A percentile compares a stretch with the other conserved stretches of the same genome.
These are phyloP conservation scores for Gobiocypris rarus DNA, from an alignment of 2,113 vertebrate species.

Conservation along the genomic window DNA sequence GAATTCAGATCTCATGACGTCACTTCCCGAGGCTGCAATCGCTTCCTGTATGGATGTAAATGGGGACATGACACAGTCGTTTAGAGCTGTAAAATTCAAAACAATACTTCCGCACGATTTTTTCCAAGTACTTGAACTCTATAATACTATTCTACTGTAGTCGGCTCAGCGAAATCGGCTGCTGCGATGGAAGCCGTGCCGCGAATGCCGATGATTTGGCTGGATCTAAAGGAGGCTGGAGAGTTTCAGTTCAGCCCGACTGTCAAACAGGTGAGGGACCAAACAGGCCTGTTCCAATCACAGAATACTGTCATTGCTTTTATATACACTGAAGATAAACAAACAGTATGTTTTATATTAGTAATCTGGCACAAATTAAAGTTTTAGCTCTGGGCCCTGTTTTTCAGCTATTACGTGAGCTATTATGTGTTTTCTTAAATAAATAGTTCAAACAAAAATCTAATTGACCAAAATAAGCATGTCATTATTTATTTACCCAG, in stretches of 20 bases:
- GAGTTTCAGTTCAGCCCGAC: conserved; percentile 78
- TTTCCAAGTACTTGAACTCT: not conserved
- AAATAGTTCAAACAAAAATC: not conserved
- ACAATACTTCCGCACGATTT: not conserved
- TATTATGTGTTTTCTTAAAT: conserved; percentile 8
- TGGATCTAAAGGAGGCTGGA: conserved; percentile 89
- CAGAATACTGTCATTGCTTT: not conserved
- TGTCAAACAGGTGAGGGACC: conserved; percentile 78
- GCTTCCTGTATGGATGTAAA: conserved; percentile 73
- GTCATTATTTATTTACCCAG: not conserved
- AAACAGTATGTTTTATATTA: not conserved
- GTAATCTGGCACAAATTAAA: not conserved
- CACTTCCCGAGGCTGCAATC: conserved; percentile 56
- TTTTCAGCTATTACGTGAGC: not conserved
- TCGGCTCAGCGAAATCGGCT: conserved; percentile 35
- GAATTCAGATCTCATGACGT: conserved; percentile 39
- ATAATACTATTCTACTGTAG: not conserved
- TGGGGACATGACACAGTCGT: conserved; percentile 77
- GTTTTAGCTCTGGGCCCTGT: not conserved
- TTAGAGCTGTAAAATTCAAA: conserved; percentile 57
- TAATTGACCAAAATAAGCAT: not conserved
- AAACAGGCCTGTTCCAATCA: conserved; percentile 66
- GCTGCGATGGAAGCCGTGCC: conserved; percentile 93
- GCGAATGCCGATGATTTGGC: conserved; percentile 98
- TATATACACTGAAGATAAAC: not conserved